A percentile compares a stretch with the other conserved stretches of the same genome.
Conservation (phyloP, 2,888 invertebrate species). For the Melinaea menophilus region DNA sequence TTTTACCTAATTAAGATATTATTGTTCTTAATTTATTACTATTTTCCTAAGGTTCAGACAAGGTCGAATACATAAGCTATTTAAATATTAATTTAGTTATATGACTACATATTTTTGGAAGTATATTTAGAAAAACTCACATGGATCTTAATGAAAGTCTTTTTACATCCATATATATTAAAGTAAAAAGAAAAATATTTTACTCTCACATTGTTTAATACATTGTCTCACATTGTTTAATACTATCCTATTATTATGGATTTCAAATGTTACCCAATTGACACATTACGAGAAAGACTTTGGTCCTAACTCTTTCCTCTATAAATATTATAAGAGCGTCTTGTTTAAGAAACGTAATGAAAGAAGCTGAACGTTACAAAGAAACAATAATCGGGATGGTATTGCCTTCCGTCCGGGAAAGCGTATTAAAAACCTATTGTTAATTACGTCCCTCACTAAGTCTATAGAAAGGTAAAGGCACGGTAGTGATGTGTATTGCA, state of each 20-base stretch:
- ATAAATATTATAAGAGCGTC: slow-evolving; percentile 45
- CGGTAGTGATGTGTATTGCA: slow-evolving; percentile 78
- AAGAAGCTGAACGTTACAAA: slow-evolving; percentile 59
- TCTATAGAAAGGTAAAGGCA: slow-evolving; percentile 78
- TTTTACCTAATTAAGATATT: too few relatives aligned
- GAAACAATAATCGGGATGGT: slow-evolving; percentile 57
- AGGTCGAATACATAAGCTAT: too few relatives aligned
- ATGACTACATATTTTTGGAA: too few relatives aligned
- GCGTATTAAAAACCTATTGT: slow-evolving; percentile 72
- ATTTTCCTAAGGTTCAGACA: too few relatives aligned
- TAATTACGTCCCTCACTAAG: slow-evolving; percentile 77
- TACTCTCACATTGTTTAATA: slow-evolving; percentile 61
- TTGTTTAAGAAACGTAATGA: slow-evolving; percentile 46
- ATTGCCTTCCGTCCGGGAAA: slow-evolving; percentile 54
- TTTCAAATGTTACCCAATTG: slow-evolving; percentile 61
- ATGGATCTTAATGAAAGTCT: too few relatives aligned
- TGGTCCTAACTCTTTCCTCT: slow-evolving; percentile 62
- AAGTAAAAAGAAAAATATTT: slow-evolving; percentile 42
- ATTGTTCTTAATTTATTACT: too few relatives aligned
- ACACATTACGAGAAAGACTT: slow-evolving; percentile 57
- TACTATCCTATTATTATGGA: slow-evolving; percentile 65
- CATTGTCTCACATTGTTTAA: slow-evolving; percentile 66
- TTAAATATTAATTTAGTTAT: too few relatives aligned
- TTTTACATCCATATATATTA: too few relatives aligned
- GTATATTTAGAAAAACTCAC: too few relatives aligned